phyloP scores from a whole-genome alignment of 1,140 invertebrate genomes.

The Copidosoma floridanum region DNA sequence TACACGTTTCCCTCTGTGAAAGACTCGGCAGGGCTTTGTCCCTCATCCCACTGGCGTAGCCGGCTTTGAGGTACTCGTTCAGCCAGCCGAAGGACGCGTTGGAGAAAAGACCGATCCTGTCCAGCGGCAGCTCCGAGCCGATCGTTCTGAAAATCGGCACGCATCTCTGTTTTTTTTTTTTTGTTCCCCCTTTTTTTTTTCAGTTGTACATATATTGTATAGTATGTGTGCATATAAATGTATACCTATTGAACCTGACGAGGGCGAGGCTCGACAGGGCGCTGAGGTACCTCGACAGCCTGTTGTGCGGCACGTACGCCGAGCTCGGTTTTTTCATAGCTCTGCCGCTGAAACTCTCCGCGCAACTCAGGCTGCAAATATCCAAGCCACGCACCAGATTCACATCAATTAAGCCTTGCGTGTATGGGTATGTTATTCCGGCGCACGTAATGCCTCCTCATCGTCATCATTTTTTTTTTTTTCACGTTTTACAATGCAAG shows the following conservation, averaged over 20 bases:
- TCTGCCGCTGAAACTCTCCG: neutral
- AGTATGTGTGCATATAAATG: too few relatives aligned
- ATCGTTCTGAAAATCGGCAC: slow-evolving; percentile 27
- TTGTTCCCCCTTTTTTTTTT: neutral
- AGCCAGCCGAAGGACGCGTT: slow-evolving; percentile 34
- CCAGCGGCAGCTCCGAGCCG: slow-evolving; percentile 35
- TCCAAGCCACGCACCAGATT: too few relatives aligned
- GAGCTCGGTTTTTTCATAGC: slow-evolving; percentile 30
- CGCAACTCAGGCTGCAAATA: too few relatives aligned
- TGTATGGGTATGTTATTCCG: too few relatives aligned
- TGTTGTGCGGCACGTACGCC: slow-evolving; percentile 36
- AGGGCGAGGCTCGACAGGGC: slow-evolving; percentile 31
- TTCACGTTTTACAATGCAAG: too few relatives aligned
- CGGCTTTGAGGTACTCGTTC: slow-evolving; percentile 34
- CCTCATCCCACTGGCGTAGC: slow-evolving; percentile 30
- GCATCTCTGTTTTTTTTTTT: neutral
- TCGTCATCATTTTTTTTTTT: too few relatives aligned
- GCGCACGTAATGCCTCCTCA: too few relatives aligned
- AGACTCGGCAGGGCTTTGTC: slow-evolving; percentile 34
- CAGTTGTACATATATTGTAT: neutral
- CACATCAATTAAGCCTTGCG: too few relatives aligned
- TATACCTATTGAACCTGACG: slow-evolving; percentile 35
- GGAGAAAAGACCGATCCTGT: slow-evolving; percentile 37
- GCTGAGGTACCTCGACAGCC: slow-evolving; percentile 35
- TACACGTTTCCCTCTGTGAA: slow-evolving; percentile 31